Evolutionary conservation across 2,888 invertebrate genomes (phyloP).

Genomic region (Glaucopsyche alexis): DNA sequence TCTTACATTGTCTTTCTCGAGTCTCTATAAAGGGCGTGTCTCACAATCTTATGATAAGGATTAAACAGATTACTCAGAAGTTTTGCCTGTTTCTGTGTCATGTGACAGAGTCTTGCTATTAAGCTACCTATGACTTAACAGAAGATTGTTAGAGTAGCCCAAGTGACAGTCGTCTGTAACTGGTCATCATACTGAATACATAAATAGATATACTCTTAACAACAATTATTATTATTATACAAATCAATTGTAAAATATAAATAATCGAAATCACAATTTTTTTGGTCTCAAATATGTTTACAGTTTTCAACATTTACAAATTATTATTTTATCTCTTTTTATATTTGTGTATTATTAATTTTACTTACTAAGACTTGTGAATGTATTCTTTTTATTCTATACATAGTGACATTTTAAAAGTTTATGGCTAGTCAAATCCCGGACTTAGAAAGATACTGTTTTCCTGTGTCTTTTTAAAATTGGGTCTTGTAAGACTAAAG

Average conservation of each 20-base stretch:
- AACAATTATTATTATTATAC: background rate
- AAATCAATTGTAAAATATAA: background rate
- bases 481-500: constrained; percentile 17
- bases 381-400: constrained; percentile 5
- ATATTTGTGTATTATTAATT: background rate
- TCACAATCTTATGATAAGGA: no score
- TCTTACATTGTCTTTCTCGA: background rate
- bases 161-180: background rate
- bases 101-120: no score
- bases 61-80: background rate
- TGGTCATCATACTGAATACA: background rate
- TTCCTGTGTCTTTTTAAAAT: background rate
- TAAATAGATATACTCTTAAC: no score
- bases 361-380: background rate
- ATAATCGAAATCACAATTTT: constrained; percentile 3
- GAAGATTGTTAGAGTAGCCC: no score
- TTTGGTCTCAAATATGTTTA: constrained; percentile 7
- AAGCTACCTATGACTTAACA: no score
- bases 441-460: background rate
- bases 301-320: background rate
- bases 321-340: constrained; percentile 12
- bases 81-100: background rate
- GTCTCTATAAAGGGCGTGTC: background rate
- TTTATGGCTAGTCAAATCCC: constrained; percentile 14
- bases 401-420: constrained; percentile 7